These are phyloP conservation scores for Micrasema minimum DNA, from an alignment of 1,140 invertebrate genomes.

Conservation along the genomic window DNA sequence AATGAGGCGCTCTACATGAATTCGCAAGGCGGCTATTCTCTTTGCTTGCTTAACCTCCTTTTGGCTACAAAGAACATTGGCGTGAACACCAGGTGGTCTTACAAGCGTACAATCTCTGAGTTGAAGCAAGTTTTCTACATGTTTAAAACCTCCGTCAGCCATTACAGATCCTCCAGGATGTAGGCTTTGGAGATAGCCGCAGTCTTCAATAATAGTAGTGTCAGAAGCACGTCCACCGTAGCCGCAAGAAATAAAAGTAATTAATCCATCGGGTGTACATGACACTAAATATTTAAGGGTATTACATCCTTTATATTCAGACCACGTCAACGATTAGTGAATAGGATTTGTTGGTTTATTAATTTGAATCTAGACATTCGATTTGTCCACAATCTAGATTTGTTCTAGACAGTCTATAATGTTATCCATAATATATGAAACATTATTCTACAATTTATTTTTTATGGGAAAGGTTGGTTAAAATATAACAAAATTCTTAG, in stretches of 20 bases:
- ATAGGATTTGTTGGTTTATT: background rate
- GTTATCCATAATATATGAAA: too few species aligned
- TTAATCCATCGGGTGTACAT: background rate
- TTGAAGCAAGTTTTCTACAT: background rate
- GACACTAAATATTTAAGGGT: too few species aligned
- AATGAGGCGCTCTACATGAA: background rate
- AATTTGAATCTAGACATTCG: too few species aligned
- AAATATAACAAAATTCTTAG: too few species aligned
- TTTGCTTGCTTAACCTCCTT: background rate
- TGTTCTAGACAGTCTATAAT: conserved; percentile 8
- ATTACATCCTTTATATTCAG: too few species aligned
- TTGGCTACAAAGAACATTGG: background rate
- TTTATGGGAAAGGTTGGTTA: too few species aligned
- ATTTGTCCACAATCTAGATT: too few species aligned
- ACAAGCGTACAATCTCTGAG: background rate
- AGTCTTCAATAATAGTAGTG: too few species aligned
- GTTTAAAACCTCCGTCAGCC: conserved; percentile 1
- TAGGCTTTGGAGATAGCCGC: background rate
- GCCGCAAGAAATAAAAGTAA: background rate
- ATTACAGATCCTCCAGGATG: background rate
- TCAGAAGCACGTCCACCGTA: too few species aligned
- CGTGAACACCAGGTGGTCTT: background rate
- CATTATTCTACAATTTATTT: too few species aligned
- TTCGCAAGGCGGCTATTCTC: too few species aligned
- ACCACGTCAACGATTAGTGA: background rate